A percentile compares a stretch with the other conserved stretches of the same genome.
phyloP scores from a whole-genome alignment of 2,888 invertebrate species.

The Acanthacorydalis orientalis region DNA sequence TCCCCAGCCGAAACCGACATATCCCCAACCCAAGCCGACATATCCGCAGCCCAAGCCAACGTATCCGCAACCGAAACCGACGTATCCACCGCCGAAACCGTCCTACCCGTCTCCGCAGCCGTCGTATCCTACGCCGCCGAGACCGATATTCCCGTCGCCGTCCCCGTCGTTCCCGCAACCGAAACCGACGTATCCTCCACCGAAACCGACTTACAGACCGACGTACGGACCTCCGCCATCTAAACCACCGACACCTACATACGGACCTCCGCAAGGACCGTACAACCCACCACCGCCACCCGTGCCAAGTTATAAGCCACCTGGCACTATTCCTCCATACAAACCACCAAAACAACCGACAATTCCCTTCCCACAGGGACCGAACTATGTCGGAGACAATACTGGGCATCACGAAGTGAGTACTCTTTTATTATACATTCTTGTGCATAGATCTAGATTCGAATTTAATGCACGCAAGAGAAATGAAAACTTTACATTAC shows the following conservation, averaged over 20 bases:
- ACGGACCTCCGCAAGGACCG: conserved; percentile 4
- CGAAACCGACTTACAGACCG: conserved; percentile 8
- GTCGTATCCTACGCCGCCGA: conserved; percentile 9
- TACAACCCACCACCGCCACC: conserved; percentile 10
- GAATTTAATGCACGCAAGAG: too few relatives aligned
- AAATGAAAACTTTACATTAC: too few relatives aligned
- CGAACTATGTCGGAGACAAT: conserved; percentile 6
- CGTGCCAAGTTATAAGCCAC: conserved; percentile 6
- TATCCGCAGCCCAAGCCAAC: conserved; percentile 5
- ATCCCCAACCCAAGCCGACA: conserved; percentile 11
- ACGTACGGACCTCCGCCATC: conserved; percentile 8
- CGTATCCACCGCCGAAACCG: conserved; percentile 14
- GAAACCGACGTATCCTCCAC: conserved; percentile 5
- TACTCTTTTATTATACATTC: too few relatives aligned
- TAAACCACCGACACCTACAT: conserved; percentile 5
- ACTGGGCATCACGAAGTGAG: background rate
- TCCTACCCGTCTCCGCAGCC: conserved; percentile 13
- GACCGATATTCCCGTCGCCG: conserved; percentile 10
- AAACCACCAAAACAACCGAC: conserved; percentile 9
- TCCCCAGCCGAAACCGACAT: conserved; percentile 13
- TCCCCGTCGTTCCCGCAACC: conserved; percentile 8
- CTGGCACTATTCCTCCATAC: conserved; percentile 5
- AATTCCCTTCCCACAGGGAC: conserved; percentile 7
- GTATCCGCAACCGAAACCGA: conserved; percentile 11
- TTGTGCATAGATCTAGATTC: too few relatives aligned